A percentile compares a stretch with the other conserved stretches of the same genome.
phyloP scores from a whole-genome alignment of 2,888 invertebrate species.

The Hylaea fasciaria region DNA sequence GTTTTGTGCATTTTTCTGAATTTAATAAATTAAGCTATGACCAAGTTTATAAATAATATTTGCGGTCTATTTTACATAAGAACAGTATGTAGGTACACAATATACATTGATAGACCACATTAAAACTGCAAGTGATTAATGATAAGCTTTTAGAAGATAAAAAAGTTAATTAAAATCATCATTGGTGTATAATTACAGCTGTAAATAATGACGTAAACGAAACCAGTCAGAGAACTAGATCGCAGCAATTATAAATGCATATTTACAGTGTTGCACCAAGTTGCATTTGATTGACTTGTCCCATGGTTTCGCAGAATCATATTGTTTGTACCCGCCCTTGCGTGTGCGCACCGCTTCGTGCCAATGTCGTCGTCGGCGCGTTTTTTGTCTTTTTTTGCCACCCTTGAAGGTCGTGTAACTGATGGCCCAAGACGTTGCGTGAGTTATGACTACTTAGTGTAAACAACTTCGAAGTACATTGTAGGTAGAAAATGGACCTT shows the following conservation, averaged over 20 bases:
- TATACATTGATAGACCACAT: no score
- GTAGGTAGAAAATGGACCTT: slow-evolving; percentile 29
- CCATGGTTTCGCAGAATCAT: slow-evolving; percentile 47
- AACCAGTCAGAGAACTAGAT: slow-evolving; percentile 26
- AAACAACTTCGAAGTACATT: slow-evolving; percentile 49
- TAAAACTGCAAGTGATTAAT: no score
- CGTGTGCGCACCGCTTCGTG: slow-evolving; percentile 78
- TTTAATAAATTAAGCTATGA: no score
- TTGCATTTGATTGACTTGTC: slow-evolving; percentile 44
- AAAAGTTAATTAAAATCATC: slow-evolving; percentile 1
- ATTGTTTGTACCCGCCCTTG: slow-evolving; percentile 66
- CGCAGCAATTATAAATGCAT: slow-evolving; percentile 32
- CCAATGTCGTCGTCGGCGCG: slow-evolving; percentile 74
- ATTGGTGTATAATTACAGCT: slow-evolving; percentile 7
- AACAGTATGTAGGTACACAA: no score
- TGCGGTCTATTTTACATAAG: no score
- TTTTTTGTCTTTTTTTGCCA: slow-evolving; percentile 70
- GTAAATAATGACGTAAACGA: slow-evolving; percentile 19
- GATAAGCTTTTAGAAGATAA: neutral
- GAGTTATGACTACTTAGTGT: slow-evolving; percentile 59
- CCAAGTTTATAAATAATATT: no score
- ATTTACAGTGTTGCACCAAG: slow-evolving; percentile 13
- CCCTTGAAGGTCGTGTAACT: slow-evolving; percentile 74
- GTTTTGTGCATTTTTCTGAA: no score
- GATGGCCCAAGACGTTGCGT: slow-evolving; percentile 73